phyloP scores from a whole-genome alignment of 30 jellyfish, hydroid and myxozoan species.

The Catostylus mosaicus region DNA sequence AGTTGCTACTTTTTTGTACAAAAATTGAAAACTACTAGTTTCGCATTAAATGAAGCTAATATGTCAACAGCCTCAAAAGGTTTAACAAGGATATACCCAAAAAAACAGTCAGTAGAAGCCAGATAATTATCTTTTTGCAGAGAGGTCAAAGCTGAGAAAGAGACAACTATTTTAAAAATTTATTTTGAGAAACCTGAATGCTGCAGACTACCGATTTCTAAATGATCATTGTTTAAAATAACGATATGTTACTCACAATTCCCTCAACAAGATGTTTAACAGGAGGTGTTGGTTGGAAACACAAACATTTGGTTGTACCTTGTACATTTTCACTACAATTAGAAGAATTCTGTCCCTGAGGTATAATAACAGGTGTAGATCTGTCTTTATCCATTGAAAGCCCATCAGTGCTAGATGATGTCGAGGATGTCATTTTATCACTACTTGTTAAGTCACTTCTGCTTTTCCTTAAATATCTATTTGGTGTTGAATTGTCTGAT shows the following conservation, averaged over 20 bases:
- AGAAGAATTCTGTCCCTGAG: background rate
- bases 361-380: background rate
- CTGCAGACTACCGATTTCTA: too few relatives aligned
- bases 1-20: too few relatives aligned
- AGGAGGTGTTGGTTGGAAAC: conserved; percentile 71
- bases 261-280: conserved; percentile 60
- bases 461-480: background rate
- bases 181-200: too few relatives aligned
- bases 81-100: too few relatives aligned
- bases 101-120: too few relatives aligned
- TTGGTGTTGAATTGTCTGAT: background rate
- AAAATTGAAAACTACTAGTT: too few relatives aligned
- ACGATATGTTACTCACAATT: conserved; percentile 41
- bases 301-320: background rate
- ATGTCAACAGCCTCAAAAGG: too few relatives aligned
- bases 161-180: too few relatives aligned
- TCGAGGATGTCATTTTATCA: background rate
- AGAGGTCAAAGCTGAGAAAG: too few relatives aligned
- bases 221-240: background rate
- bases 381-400: background rate
- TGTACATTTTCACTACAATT: background rate
- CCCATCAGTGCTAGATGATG: conserved; percentile 9
- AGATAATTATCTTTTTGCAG: too few relatives aligned
- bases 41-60: too few relatives aligned
- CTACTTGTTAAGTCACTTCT: background rate